These are phyloP conservation scores for Daktulosphaira vitifoliae DNA, from an alignment of 1,140 invertebrate genomes.

Conservation along the genomic window DNA sequence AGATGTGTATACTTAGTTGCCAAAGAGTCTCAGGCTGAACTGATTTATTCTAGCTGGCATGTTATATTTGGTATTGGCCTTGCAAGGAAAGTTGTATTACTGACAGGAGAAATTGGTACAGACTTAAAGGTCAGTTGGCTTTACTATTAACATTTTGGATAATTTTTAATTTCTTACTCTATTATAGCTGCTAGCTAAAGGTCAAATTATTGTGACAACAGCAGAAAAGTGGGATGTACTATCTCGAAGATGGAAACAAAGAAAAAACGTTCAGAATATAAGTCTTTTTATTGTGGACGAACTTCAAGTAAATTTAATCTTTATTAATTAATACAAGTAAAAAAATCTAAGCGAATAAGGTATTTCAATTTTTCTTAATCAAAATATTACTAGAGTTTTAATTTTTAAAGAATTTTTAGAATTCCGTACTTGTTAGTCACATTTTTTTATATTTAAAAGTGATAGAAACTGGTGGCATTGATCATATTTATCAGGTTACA, in stretches of 20 bases:
- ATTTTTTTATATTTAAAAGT: conserved; percentile 4
- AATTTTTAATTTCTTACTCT: not conserved
- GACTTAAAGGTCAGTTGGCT: conserved; percentile 72
- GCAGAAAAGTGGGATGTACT: conserved; percentile 99
- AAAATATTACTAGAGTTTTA: too few relatives aligned
- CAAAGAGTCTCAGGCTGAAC: conserved; percentile 82
- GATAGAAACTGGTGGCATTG: too few relatives aligned
- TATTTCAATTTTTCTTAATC: too few relatives aligned
- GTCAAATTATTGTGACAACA: conserved; percentile 90
- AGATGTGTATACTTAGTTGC: conserved; percentile 90
- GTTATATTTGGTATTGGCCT: conserved; percentile 73
- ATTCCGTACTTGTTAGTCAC: too few relatives aligned
- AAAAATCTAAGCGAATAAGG: too few relatives aligned
- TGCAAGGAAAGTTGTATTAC: conserved; percentile 77
- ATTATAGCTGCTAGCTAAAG: conserved; percentile 58
- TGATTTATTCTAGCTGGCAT: conserved; percentile 85
- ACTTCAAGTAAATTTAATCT: conserved; percentile 55
- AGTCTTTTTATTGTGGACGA: conserved; percentile 97
- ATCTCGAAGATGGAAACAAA: conserved; percentile 95
- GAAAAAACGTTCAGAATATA: conserved; percentile 96
- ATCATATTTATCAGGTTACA: too few relatives aligned
- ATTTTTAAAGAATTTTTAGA: too few relatives aligned
- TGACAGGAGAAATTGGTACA: conserved; percentile 97
- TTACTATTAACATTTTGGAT: not conserved
- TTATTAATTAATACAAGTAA: too few relatives aligned